A percentile compares a stretch with the other conserved stretches of the same genome.
Conservation (phyloP, 1,140 invertebrate species). For the Drosophila erecta region DNA sequence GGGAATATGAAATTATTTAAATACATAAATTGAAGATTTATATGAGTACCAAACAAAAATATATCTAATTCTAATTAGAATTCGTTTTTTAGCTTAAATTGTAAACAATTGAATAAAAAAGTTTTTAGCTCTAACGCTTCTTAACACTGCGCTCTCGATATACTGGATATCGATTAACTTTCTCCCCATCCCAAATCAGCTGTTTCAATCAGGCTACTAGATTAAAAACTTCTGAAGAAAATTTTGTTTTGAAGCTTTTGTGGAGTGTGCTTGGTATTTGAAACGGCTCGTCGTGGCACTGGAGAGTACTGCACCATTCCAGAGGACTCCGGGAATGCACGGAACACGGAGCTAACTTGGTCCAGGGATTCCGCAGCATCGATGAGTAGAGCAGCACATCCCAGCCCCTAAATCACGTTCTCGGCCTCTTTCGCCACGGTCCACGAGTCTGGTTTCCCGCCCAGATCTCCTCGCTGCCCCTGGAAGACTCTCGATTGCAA, state of each 20-base stretch:
- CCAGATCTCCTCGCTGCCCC: constrained; percentile 3
- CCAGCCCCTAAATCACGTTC: constrained; percentile 38
- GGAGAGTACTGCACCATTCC: background rate
- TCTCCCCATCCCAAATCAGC: constrained; percentile 18
- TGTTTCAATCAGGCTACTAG: constrained; percentile 31
- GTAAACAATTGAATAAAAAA: background rate
- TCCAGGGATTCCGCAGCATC: constrained; percentile 30
- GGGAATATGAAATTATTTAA: too few species aligned
- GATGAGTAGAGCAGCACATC: constrained; percentile 20
- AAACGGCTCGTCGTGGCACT: background rate
- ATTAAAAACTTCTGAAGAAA: constrained; percentile 35
- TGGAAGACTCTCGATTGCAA: constrained; percentile 5
- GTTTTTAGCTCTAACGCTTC: background rate
- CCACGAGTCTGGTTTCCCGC: constrained; percentile 3
- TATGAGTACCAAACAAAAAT: too few species aligned
- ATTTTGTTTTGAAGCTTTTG: constrained; percentile 41
- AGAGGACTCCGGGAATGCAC: constrained; percentile 6
- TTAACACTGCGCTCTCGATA: constrained; percentile 18
- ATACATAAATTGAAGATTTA: too few species aligned
- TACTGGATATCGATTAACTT: constrained; percentile 23
- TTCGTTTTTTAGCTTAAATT: too few species aligned
- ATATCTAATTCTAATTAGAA: too few species aligned
- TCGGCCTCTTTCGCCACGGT: constrained; percentile 24
- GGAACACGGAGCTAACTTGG: constrained; percentile 13
- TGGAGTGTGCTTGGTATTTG: constrained; percentile 11